Evolutionary conservation across 2,888 invertebrate species (phyloP), one percentile per base, ranked within the genome.

Genomic region (Caenorhabditis wallacei): DNA sequence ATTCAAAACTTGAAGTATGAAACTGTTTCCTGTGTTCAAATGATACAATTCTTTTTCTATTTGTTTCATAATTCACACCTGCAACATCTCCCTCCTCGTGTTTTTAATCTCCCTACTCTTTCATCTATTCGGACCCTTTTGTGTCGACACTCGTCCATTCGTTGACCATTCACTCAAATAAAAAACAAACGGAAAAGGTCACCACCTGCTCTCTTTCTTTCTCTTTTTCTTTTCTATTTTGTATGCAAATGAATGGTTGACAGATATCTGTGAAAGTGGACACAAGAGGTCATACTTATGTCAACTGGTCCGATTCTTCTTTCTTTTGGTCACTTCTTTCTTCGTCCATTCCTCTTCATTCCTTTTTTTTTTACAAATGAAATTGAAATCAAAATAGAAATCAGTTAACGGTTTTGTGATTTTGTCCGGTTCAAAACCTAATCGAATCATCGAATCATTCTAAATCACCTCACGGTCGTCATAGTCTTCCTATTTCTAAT

Each of bases 371-470:
- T 20, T 16, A 51, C 16, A 22, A 40, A 22, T 53, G 22, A n/a
- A 53, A 53, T 22, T 48, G 66, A 66, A 66, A 43, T 43, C 35
- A 35, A 26, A 48, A 51, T n/a, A 1, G 26, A 26, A 64, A 51
- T 64, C 35, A 51, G 64, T 64, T 48, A 64, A 64, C 35, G 64
- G 64, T 64, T 64, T 64, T 64, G 37, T 30, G 69, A 43, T 66
- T 66, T 74, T 56, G 66, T 66, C 75, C 75, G 68, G 75, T 75
- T 75, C 75, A 74, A n/a, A 74, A 54, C 68, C 68, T 75, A 75
- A 75, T 75, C 75, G 75, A 75, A 75, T 75, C 68, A 75, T 51
- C 64, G 64, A 64, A 64, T 74, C 46, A 66, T 59, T 51, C 66
- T 35, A 35, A 57, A 69, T 43, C 64, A 35, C 59, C 59, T 18